phyloP scores from a whole-genome alignment of 2,113 vertebrate species.

The Epinephelus moara region DNA sequence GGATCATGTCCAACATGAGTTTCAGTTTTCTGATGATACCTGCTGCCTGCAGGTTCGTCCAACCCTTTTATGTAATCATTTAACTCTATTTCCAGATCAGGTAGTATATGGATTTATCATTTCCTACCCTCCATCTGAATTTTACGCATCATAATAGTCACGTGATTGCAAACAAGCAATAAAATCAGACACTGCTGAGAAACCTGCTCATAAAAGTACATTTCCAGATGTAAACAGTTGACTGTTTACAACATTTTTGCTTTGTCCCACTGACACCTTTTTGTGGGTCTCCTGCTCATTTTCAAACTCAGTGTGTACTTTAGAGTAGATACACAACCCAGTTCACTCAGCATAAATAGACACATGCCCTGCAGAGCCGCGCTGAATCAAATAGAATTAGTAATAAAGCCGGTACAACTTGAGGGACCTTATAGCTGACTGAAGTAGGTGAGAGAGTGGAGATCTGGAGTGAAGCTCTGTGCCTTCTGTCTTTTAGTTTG shows the following conservation, averaged over 20 bases:
- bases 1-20: too few relatives aligned
- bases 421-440: conserved; percentile 29
- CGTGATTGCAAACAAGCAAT: background rate
- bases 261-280: conserved; percentile 14
- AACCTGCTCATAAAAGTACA: background rate
- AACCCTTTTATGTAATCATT: too few relatives aligned
- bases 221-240: conserved; percentile 4
- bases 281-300: conserved; percentile 3
- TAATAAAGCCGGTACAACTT: conserved; percentile 45
- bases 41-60: too few relatives aligned
- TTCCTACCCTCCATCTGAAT: background rate
- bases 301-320: conserved; percentile 16
- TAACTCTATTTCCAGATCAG: too few relatives aligned
- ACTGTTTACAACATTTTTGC: background rate
- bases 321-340: conserved; percentile 12
- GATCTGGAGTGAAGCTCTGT: conserved; percentile 29
- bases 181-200: background rate
- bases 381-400: conserved; percentile 61
- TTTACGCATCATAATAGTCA: background rate
- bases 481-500: background rate
- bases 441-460: conserved; percentile 30
- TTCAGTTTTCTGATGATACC: too few relatives aligned
- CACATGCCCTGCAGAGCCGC: conserved; percentile 41
- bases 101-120: too few relatives aligned
- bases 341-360: conserved; percentile 43